phyloP scores from a whole-genome alignment of 2,113 vertebrate genomes.

The Ellobius talpinus region DNA sequence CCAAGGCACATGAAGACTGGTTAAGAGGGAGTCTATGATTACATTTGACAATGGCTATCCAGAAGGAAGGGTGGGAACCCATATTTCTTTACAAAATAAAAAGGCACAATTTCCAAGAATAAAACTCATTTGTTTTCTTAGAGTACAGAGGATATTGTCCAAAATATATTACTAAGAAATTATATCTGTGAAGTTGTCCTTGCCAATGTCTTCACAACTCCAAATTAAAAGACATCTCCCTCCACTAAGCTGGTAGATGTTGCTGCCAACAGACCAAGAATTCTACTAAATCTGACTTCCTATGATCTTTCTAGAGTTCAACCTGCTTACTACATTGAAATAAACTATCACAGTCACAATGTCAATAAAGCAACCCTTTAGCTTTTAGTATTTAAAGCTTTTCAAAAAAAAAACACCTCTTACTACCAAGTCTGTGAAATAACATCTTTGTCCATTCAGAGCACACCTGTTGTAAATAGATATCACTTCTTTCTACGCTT shows the following conservation, averaged over 20 bases:
- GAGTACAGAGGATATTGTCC: background rate
- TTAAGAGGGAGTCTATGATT: background rate
- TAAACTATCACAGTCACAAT: background rate
- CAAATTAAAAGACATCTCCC: background rate
- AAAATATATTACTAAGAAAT: background rate
- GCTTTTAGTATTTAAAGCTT: background rate
- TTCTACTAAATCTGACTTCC: background rate
- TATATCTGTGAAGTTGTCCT: background rate
- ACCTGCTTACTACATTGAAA: background rate
- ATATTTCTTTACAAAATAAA: background rate
- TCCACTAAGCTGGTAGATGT: background rate
- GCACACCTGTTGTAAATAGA: slow-evolving; percentile 52
- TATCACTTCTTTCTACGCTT: background rate
- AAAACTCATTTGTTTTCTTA: background rate
- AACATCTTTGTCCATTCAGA: slow-evolving; percentile 30
- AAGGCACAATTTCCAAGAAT: background rate
- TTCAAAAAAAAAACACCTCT: slow-evolving; percentile 49
- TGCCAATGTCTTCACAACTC: background rate
- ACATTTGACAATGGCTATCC: background rate
- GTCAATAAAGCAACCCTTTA: background rate
- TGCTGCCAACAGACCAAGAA: too few species aligned
- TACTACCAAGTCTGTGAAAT: slow-evolving; percentile 4
- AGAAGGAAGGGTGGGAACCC: background rate
- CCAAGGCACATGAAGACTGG: background rate
- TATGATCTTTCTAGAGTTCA: background rate